Base-by-base conservation (phyloP, 1,140 invertebrate genomes). In the Euura lappo region DNA sequence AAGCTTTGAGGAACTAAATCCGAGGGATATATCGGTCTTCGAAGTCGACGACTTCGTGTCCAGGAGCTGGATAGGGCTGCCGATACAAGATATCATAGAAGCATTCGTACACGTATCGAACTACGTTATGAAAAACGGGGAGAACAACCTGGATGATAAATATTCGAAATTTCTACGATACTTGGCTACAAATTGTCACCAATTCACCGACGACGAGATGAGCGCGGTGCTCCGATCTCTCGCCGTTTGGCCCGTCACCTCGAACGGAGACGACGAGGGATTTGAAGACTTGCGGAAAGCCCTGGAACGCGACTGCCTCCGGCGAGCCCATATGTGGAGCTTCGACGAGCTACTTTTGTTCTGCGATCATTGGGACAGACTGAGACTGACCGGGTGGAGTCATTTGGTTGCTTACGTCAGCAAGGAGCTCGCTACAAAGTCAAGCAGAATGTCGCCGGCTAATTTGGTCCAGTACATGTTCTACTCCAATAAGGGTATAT, bases 401-500 rank as follows among this genome's bases (percentile, higher is more conserved):
- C 77, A 89, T 47, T 91, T 83, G 72, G 82, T 89, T 46, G 88
- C 78, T 78, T 75, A 83, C 65, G 78, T 87, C 0, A 51, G 91
- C 2, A 88, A 87, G 60, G 89, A 87, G 79, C 13, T 90, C 2
- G 79, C 84, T 1, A 80, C 80, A 5, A 91, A 89, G 76, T 65
- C 85, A 5, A 70, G 82, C 2, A 83, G 83, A 72, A 73, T 92
- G 45, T 84, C 81, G 2, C 83, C 87, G 2, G 81, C 85, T n/a
- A 81, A 92, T 47, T 78, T 92, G 28, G 80, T 92, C 0, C 88
- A 91, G 70, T 81, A 86, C 7, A 86, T 91, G 78, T 92, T 90
- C 76, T 83, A 88, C 65, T 78, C 90, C 28, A 90, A 89, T 74
- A n/a, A 89, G 2, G 76, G 82, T 45, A 77, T 89, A 4, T 83